A percentile compares a stretch with the other conserved stretches of the same genome.
phyloP scores from a whole-genome alignment of 2,797 vertebrate species.

The Centroberyx gerrardi region DNA sequence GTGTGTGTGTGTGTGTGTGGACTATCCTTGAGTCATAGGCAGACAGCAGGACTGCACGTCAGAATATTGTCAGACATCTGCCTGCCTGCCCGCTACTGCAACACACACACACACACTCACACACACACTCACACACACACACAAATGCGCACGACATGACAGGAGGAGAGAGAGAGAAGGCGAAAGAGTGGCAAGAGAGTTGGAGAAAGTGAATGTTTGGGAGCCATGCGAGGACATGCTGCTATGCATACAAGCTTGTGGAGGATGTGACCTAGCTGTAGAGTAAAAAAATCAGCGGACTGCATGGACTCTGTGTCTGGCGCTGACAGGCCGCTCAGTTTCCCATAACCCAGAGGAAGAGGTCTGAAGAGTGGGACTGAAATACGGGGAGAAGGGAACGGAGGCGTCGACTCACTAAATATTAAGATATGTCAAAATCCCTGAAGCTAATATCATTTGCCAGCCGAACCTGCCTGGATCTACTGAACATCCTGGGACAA shows the following conservation, averaged over 20 bases:
- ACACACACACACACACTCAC: conserved; percentile 30
- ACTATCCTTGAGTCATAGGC: conserved; percentile 65
- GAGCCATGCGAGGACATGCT: conserved; percentile 13
- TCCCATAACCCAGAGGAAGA: too few relatives aligned
- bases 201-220: conserved; percentile 46
- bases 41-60: conserved; percentile 74
- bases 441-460: too few relatives aligned
- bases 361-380: too few relatives aligned
- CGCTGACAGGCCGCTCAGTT: too few relatives aligned
- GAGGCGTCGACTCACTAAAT: too few relatives aligned
- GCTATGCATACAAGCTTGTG: conserved; percentile 23
- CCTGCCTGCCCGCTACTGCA: conserved; percentile 66
- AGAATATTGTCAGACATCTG: conserved; percentile 80
- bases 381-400: too few relatives aligned
- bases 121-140: conserved; percentile 36
- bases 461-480: too few relatives aligned
- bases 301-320: neutral
- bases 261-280: conserved; percentile 36
- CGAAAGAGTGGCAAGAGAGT: conserved; percentile 23
- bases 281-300: neutral
- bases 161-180: conserved; percentile 28
- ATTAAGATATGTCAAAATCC: too few relatives aligned
- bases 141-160: conserved; percentile 33
- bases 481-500: too few relatives aligned
- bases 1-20: conserved; percentile 26